Evolutionary conservation across 2,113 vertebrate genomes (phyloP).

Genomic region (Neopipo cinnamomea): DNA sequence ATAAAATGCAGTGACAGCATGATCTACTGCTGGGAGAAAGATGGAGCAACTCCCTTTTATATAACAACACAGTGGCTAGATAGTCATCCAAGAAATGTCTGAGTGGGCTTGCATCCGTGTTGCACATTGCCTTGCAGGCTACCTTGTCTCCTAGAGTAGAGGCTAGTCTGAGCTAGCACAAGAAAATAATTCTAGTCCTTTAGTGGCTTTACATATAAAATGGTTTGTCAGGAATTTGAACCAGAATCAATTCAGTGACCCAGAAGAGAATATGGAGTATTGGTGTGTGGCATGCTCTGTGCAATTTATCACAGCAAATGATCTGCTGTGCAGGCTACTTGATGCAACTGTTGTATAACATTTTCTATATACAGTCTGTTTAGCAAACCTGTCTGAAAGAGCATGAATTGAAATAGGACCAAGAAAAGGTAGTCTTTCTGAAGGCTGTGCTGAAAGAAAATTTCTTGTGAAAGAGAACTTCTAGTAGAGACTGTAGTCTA

Average conservation of each 20-base stretch:
- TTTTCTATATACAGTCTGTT: neutral
- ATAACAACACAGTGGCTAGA: neutral
- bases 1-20: neutral
- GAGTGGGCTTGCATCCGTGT: neutral
- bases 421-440: neutral
- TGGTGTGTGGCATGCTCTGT: neutral
- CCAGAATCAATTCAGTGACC: conserved; percentile 31
- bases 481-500: neutral
- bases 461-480: neutral
- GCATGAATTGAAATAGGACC: neutral
- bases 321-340: neutral
- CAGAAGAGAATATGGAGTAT: neutral
- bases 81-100: neutral
- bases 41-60: neutral
- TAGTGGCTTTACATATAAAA: neutral
- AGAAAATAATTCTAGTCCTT: neutral
- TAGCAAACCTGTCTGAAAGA: neutral
- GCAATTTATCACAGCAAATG: conserved; percentile 1
- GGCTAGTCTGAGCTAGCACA: neutral
- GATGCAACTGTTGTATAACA: neutral
- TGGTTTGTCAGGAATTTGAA: conserved; percentile 7
- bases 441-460: neutral
- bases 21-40: neutral
- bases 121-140: neutral
- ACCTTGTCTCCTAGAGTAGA: neutral